Conservation (phyloP, 2,888 invertebrate genomes). For the Scrobipalpa costella region DNA sequence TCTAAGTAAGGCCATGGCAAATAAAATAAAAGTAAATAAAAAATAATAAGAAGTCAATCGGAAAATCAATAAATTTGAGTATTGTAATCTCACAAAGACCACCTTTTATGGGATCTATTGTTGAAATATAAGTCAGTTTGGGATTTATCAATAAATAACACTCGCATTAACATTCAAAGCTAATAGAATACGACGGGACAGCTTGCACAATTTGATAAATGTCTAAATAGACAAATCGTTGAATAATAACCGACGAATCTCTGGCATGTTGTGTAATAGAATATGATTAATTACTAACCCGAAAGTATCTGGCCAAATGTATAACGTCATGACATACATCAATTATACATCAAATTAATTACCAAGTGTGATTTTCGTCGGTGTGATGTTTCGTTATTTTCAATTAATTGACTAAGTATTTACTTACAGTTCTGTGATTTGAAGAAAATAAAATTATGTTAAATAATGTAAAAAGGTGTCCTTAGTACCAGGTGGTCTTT, state of each 20-base stretch:
- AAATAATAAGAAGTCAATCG: background rate
- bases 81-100: background rate
- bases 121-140: constrained; percentile 1
- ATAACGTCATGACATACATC: constrained; percentile 10
- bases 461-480: no score
- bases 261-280: constrained; percentile 19
- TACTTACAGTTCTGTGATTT: no score
- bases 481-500: no score
- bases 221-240: constrained; percentile 20
- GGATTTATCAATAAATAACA: constrained; percentile 5
- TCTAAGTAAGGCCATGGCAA: no score
- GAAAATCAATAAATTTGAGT: background rate
- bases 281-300: constrained; percentile 21
- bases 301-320: background rate
- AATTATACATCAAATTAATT: constrained; percentile 13
- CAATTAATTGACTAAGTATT: no score
- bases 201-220: constrained; percentile 23
- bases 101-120: background rate
- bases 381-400: no score
- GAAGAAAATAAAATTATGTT: no score
- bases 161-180: constrained; percentile 7
- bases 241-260: constrained; percentile 16
- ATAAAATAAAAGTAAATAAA: background rate
- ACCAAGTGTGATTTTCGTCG: background rate
- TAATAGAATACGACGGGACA: constrained; percentile 13